Evolutionary conservation across 1,140 invertebrate species (phyloP).

Genomic region (Saccostrea cuccullata): DNA sequence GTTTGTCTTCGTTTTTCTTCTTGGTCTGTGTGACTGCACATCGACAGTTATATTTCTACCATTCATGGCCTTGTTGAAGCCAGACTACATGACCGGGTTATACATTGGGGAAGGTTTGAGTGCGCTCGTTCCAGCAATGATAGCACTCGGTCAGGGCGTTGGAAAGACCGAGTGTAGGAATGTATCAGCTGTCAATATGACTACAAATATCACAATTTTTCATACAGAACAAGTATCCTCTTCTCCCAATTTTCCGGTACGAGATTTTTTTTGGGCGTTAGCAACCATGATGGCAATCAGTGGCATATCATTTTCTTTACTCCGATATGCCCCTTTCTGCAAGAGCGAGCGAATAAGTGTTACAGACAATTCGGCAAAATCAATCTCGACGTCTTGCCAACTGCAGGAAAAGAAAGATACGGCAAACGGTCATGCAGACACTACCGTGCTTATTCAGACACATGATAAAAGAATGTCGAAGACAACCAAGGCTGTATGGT

Average conservation of each 20-base stretch:
- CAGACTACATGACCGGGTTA: constrained; percentile 84
- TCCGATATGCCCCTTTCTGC: constrained; percentile 75
- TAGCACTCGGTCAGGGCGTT: constrained; percentile 88
- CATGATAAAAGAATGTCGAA: neutral
- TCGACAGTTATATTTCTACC: constrained; percentile 94
- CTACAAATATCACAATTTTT: constrained; percentile 49
- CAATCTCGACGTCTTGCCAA: neutral
- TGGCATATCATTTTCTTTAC: constrained; percentile 77
- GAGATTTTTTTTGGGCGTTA: constrained; percentile 86
- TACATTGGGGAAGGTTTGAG: constrained; percentile 89
- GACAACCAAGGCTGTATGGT: constrained; percentile 39
- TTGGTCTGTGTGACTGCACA: constrained; percentile 92
- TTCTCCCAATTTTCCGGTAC: constrained; percentile 72
- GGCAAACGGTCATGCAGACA: neutral
- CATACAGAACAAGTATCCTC: constrained; percentile 58
- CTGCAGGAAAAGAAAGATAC: neutral
- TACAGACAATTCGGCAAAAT: neutral
- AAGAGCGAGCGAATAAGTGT: constrained; percentile 59
- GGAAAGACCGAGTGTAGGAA: constrained; percentile 82
- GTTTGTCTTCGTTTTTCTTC: constrained; percentile 87
- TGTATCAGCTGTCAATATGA: constrained; percentile 56
- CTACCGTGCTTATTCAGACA: neutral
- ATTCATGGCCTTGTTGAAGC: constrained; percentile 89
- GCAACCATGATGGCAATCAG: constrained; percentile 79
- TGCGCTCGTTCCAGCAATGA: constrained; percentile 90